These are phyloP conservation scores for Drosophila picticornis DNA, from an alignment of 2,888 invertebrate genomes.

Conservation along the genomic window DNA sequence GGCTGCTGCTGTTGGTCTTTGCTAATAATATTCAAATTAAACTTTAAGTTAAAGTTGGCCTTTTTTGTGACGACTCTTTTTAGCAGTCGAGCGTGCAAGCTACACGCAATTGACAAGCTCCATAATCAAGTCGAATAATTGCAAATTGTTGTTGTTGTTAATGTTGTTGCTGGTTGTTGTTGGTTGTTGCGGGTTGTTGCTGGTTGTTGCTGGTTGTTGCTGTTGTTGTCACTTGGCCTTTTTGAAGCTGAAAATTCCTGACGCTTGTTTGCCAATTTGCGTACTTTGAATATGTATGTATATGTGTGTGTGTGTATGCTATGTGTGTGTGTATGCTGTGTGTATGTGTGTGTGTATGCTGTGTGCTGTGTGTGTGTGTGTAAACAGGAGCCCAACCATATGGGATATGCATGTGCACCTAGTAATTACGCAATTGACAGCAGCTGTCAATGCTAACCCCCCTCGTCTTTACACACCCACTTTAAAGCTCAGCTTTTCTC, in stretches of 20 bases:
- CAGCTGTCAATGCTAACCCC: slow-evolving; percentile 3
- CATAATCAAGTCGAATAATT: slow-evolving; percentile 70
- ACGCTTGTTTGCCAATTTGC: slow-evolving; percentile 72
- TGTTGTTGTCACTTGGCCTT: slow-evolving; percentile 7
- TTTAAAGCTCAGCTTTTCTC: not conserved
- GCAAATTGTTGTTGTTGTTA: slow-evolving; percentile 49
- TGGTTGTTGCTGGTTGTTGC: slow-evolving; percentile 2
- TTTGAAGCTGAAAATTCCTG: slow-evolving; percentile 28
- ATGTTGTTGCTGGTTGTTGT: not conserved
- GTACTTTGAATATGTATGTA: slow-evolving; percentile 63
- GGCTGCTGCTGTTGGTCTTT: slow-evolving; percentile 33
- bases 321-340: not conserved
- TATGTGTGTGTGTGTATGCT: not conserved
- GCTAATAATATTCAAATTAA: slow-evolving; percentile 28
- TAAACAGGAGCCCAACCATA: slow-evolving; percentile 4
- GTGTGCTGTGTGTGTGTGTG: not conserved
- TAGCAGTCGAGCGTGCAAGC: slow-evolving; percentile 56
- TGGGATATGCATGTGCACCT: slow-evolving; percentile 32
- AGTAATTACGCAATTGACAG: slow-evolving; percentile 73
- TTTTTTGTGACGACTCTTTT: slow-evolving; percentile 30
- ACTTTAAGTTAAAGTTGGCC: not conserved
- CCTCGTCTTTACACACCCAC: not conserved
- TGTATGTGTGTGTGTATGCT: not conserved
- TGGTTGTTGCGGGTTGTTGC: not conserved
- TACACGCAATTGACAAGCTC: slow-evolving; percentile 63